phyloP scores from a whole-genome alignment of 2,888 invertebrate genomes.

The Galeruca laticollis region DNA sequence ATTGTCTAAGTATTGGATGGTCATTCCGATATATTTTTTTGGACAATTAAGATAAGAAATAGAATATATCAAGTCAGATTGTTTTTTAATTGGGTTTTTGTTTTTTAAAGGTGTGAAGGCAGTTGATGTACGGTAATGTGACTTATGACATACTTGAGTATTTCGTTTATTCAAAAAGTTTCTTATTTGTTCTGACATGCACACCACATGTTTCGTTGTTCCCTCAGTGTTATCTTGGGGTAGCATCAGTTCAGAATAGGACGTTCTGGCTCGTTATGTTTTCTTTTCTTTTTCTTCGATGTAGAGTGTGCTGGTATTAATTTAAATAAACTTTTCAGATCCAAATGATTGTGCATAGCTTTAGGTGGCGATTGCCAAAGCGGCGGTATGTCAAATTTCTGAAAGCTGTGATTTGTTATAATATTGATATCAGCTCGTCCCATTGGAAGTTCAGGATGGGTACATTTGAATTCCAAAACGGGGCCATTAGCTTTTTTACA shows the following conservation, averaged over 20 bases:
- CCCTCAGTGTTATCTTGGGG: not conserved
- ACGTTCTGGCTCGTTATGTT: not conserved
- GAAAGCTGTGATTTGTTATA: not conserved
- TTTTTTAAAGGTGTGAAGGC: too few species aligned
- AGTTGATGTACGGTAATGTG: too few species aligned
- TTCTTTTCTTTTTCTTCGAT: not conserved
- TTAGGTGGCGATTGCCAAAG: not conserved
- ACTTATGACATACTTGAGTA: too few species aligned
- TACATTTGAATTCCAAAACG: conserved; percentile 9
- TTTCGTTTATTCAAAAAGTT: conserved; percentile 1
- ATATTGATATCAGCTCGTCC: not conserved
- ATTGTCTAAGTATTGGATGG: too few species aligned
- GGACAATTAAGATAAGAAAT: too few species aligned
- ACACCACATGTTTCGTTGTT: not conserved
- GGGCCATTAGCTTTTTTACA: not conserved
- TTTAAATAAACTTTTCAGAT: not conserved
- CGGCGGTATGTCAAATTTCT: not conserved
- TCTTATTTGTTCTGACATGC: not conserved
- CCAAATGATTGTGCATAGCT: not conserved
- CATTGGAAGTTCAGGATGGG: not conserved
- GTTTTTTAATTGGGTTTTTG: too few species aligned
- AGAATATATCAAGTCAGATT: too few species aligned
- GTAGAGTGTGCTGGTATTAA: not conserved
- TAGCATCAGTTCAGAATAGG: not conserved
- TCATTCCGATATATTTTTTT: too few species aligned